Evolutionary conservation across 1,140 invertebrate species (phyloP), one percentile per base, ranked within the genome.

Genomic region (Drosophila nannoptera): DNA sequence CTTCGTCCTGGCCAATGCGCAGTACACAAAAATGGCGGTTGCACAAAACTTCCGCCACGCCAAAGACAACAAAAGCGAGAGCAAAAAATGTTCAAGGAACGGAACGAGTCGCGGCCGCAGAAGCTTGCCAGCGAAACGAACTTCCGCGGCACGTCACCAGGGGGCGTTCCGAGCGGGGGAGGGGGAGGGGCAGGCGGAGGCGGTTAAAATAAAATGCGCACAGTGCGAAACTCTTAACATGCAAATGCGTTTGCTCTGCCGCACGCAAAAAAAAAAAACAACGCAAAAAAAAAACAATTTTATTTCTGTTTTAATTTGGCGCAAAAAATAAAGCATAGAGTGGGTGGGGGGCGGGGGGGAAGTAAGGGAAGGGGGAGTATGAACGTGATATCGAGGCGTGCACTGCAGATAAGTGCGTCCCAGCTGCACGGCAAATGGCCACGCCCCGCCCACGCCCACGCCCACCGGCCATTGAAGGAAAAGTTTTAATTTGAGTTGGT

Each of bases 201-300:
- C 12, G 59, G 49, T 32, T 36, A 60, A 64, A 68, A 76, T 67
- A 80, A 80, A 83, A 49, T 80, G 73, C 69, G 80, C 78, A 68
- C 73, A 84, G 81, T 83, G 80, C 80, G 81, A 83, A 84, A 84
- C 81, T 83, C 75, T 83, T 83, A 86, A 86, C 80, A 83, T 83
- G 80, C 80, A 83, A 83, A 83, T 83, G 80, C 80, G 80, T 84
- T 43, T 43, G 40, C 40, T 7, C 40, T 43, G 40, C 40, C 12
- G 12, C 14, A 12, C 45, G 7, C 45, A 9, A 9, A 31, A 49
- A 64, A 68, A n/a, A 22, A 22, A 22, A 3, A 1, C 22, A 22
- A 22, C 1, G 22, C 22, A 22, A 22, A 22, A 22, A 22, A 22
- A 22, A 22, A 22, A 22, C 22, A 22, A 22, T 86, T 86, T 84